phyloP scores from a whole-genome alignment of 2,888 invertebrate genomes.

The Zaprionus lineosus region DNA sequence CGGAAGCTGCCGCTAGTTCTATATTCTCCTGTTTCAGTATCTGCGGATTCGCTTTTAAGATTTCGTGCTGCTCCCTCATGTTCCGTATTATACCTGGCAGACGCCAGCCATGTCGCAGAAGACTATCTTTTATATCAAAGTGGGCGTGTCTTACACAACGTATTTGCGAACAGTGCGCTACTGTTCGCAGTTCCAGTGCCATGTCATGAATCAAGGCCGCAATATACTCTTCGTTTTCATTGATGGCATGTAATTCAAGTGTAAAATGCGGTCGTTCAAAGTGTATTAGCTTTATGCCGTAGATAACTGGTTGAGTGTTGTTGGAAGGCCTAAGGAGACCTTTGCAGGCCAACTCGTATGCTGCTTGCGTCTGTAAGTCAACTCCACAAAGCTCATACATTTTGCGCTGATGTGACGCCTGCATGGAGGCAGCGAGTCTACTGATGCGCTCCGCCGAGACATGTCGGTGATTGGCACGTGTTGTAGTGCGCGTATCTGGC shows the following conservation, averaged over 20 bases:
- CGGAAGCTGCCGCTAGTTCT: constrained; percentile 56
- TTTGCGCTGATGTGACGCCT: constrained; percentile 92
- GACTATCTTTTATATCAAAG: constrained; percentile 89
- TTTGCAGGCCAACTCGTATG: constrained; percentile 92
- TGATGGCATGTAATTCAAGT: constrained; percentile 93
- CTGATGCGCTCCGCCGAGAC: constrained; percentile 89
- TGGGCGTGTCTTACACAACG: constrained; percentile 92
- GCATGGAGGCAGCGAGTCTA: constrained; percentile 89
- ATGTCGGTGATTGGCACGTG: constrained; percentile 88
- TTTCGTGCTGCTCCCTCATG: constrained; percentile 84
- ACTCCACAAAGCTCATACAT: constrained; percentile 92
- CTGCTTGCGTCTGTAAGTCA: constrained; percentile 92
- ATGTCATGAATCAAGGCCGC: constrained; percentile 91
- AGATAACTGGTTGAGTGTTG: constrained; percentile 89
- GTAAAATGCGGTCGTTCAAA: constrained; percentile 93
- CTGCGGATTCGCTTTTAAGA: constrained; percentile 83
- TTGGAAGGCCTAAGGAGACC: constrained; percentile 91
- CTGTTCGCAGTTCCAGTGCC: constrained; percentile 89
- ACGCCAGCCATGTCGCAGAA: constrained; percentile 92
- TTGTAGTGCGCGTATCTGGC: constrained; percentile 88
- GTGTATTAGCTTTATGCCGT: constrained; percentile 92
- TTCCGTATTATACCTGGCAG: constrained; percentile 87
- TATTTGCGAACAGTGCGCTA: constrained; percentile 91
- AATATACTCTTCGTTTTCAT: constrained; percentile 91
- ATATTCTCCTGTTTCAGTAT: constrained; percentile 69